A percentile compares a stretch with the other conserved stretches of the same genome.
Evolutionary conservation across 2,113 vertebrate species (phyloP).

Genomic region (Fulmarus glacialis): DNA sequence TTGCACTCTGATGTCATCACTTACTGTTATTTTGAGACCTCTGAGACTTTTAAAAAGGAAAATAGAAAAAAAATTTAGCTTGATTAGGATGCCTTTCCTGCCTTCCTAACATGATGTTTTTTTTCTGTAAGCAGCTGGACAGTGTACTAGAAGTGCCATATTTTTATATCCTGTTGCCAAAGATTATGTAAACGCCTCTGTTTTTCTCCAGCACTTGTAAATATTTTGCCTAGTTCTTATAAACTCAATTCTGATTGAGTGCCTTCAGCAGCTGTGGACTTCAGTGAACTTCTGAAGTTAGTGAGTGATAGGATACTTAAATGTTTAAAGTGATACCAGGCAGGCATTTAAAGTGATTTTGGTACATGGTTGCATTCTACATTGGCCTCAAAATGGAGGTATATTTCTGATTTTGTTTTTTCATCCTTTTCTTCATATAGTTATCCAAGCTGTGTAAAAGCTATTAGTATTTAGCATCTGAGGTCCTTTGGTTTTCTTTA

Average conservation of each 20-base stretch:
- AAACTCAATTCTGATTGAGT: conserved; percentile 5
- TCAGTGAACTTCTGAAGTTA: not conserved
- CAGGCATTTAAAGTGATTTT: not conserved
- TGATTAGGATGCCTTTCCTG: not conserved
- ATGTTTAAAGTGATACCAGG: not conserved
- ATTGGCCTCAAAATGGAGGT: not conserved
- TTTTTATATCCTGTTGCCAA: conserved; percentile 19
- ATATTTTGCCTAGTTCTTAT: conserved; percentile 32
- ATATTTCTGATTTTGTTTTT: not conserved
- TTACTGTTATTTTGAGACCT: not conserved
- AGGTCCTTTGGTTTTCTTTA: not conserved
- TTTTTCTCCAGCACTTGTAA: conserved; percentile 31
- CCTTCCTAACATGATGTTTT: not conserved
- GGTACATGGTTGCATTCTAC: not conserved
- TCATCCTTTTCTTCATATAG: not conserved
- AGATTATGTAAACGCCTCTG: conserved; percentile 25
- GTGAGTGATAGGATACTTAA: not conserved
- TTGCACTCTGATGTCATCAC: not conserved
- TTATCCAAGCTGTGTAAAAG: not conserved
- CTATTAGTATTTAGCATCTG: not conserved
- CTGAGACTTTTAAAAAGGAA: not conserved
- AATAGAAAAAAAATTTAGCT: not conserved
- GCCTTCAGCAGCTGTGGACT: not conserved
- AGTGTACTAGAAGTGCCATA: not conserved
- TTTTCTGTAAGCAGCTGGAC: conserved; percentile 23